Evolutionary conservation across 2,113 vertebrate species (phyloP), one percentile per base, ranked within the genome.

Genomic region (Prionailurus bengalensis): DNA sequence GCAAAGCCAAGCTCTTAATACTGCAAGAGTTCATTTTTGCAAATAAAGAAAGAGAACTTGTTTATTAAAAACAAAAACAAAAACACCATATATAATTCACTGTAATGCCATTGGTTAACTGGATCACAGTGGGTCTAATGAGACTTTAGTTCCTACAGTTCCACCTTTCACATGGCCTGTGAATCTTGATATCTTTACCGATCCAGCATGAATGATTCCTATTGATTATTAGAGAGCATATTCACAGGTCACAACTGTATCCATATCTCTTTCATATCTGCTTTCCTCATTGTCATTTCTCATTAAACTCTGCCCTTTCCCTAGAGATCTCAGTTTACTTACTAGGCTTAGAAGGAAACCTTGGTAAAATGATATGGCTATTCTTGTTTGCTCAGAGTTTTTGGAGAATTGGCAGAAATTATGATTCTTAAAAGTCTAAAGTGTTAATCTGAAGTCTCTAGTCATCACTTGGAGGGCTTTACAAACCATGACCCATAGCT

Each of bases 401-500:
- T 86, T 95, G 87, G n/a, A 92, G 66, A 95, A 71, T 23, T 71
- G 51, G 45, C 65, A 65, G 76, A 89, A 71, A 89, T 45, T 27
- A 5, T 51, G 55, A 51, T 80, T 74, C 31, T 86, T 66, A 73
- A 66, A 81, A 81, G 45, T 71, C 15, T 81, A 66, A 81, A 85
- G 36, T 71, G 19, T 85, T 78, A 3, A 0, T 14, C 42, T 91
- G 45, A 65, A 71, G 31, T 68, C 76, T 81, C 23, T 63, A 21
- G 3, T 51, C n/a, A 82, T 76, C 51, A 27, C 4, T 39, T 51
- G 31, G 84, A 51, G 48, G 61, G 23, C 1, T 83, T 58, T 48
- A 39, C 1, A 36, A 29, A 31, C 27, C 14, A 12, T 5, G 14
- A 21, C n/a, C n/a, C 5, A 5, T 45, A 12, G 29, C 79, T 81